These are phyloP conservation scores for Formicarius rufipectus DNA, from an alignment of 2,113 vertebrate species.

Conservation along the genomic window DNA sequence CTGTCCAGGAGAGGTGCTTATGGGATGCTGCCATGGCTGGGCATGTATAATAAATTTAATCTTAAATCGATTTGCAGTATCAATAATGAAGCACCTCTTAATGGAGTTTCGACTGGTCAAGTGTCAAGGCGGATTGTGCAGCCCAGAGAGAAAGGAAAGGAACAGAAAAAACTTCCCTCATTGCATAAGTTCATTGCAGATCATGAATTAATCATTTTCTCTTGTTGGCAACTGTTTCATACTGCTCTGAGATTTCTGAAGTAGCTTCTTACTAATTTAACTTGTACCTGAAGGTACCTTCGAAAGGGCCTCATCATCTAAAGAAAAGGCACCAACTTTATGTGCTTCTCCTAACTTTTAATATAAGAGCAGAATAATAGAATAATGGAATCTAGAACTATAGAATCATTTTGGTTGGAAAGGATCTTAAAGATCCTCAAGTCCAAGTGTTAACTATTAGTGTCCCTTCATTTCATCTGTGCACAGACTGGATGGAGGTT, in stretches of 20 bases:
- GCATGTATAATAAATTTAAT: constrained; percentile 57
- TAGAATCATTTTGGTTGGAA: not conserved
- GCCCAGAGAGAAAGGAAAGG: constrained; percentile 30
- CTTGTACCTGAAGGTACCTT: constrained; percentile 51
- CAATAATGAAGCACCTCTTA: constrained; percentile 71
- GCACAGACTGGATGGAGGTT: not conserved
- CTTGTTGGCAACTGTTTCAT: constrained; percentile 16
- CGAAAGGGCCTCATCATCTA: constrained; percentile 3
- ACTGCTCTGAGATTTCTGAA: constrained; percentile 27
- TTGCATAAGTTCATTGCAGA: constrained; percentile 18
- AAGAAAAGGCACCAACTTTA: constrained; percentile 39
- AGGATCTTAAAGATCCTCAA: accelerated
- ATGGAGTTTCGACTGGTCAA: constrained; percentile 54
- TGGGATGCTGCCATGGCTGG: not conserved
- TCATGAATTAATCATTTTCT: constrained; percentile 65
- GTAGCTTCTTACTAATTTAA: constrained; percentile 45
- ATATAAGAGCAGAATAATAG: not conserved
- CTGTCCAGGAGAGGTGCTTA: not conserved
- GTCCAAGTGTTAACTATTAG: accelerated
- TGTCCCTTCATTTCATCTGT: not conserved
- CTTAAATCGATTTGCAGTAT: constrained; percentile 67
- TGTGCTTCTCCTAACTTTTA: constrained; percentile 29
- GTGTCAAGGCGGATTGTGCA: constrained; percentile 9
- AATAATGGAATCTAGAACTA: accelerated
- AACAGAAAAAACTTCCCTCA: constrained; percentile 22